A percentile compares a stretch with the other conserved stretches of the same genome.
Evolutionary conservation across 2,888 invertebrate species (phyloP).

Genomic region (Ditula angustiorana): DNA sequence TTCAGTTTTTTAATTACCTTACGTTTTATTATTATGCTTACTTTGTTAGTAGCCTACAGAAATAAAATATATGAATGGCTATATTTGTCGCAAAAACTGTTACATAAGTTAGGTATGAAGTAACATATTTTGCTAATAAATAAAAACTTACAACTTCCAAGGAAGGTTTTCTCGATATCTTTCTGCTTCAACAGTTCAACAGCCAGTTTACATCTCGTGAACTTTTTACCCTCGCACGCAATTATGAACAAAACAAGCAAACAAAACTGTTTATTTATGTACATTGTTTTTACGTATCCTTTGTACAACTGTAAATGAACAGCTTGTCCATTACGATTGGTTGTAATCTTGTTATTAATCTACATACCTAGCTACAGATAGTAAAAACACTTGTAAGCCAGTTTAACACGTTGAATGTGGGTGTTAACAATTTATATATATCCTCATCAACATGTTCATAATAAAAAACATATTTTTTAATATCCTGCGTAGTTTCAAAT

Average conservation of each 20-base stretch:
- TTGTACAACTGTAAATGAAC: background rate
- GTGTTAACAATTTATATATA: background rate
- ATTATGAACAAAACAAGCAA: constrained; percentile 17
- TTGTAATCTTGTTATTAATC: constrained; percentile 25
- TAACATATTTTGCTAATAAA: too few relatives aligned
- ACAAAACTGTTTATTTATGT: constrained; percentile 33
- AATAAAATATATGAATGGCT: too few relatives aligned
- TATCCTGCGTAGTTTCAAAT: too few relatives aligned
- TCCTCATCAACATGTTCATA: background rate
- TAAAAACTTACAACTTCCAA: constrained; percentile 65
- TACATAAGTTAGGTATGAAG: too few relatives aligned
- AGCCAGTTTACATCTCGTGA: constrained; percentile 62
- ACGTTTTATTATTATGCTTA: too few relatives aligned
- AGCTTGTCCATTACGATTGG: background rate
- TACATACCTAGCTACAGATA: constrained; percentile 15
- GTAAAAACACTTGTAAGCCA: background rate
- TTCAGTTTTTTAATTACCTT: too few relatives aligned
- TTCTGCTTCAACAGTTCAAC: constrained; percentile 52
- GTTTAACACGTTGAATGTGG: background rate
- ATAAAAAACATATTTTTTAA: too few relatives aligned
- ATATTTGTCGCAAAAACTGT: too few relatives aligned
- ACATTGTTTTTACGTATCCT: constrained; percentile 7
- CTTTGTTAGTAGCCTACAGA: too few relatives aligned
- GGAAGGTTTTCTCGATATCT: constrained; percentile 57
- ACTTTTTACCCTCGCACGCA: constrained; percentile 51